Percentiles rank a stretch among this genome's conserved stretches.
Evolutionary conservation across 1,140 invertebrate genomes (phyloP).

Genomic region (Calycopis cecrops): DNA sequence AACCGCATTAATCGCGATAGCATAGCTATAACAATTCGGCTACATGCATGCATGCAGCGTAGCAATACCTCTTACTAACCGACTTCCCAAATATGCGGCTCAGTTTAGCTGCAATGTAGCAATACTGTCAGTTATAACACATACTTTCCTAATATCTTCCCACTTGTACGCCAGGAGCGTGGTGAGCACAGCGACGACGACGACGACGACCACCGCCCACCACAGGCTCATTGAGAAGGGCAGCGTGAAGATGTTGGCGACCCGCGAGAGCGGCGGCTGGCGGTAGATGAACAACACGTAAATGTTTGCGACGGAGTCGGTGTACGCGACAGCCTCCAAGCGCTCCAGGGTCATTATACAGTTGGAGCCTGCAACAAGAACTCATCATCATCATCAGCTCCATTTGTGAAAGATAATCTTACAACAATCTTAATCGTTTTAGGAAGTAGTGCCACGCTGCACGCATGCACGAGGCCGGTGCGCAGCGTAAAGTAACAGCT

Average conservation of each 20-base stretch:
- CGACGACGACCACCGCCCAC: slow-evolving; percentile 13
- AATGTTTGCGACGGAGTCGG: not conserved
- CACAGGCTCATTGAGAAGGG: not conserved
- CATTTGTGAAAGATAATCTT: not conserved
- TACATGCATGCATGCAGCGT: too few relatives aligned
- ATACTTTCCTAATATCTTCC: slow-evolving; percentile 19
- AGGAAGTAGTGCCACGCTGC: too few relatives aligned
- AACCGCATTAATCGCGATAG: too few relatives aligned
- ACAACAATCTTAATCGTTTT: too few relatives aligned
- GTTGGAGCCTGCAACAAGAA: not conserved
- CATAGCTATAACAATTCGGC: too few relatives aligned
- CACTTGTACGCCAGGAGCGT: slow-evolving; percentile 30
- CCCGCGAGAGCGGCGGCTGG: not conserved
- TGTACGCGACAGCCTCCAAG: not conserved
- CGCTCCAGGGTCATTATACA: not conserved
- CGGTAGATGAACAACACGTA: not conserved
- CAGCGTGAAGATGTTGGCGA: not conserved
- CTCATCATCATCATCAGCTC: too few relatives aligned
- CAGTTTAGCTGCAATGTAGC: too few relatives aligned
- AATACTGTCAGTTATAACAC: not conserved
- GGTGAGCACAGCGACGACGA: slow-evolving; percentile 18
- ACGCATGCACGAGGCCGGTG: too few relatives aligned
- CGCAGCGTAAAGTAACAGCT: too few relatives aligned
- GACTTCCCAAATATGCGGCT: too few relatives aligned
- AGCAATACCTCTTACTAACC: too few relatives aligned